These are phyloP conservation scores for Yasuhikotakia modesta DNA, from an alignment of 2,797 vertebrate genomes.

Conservation along the genomic window DNA sequence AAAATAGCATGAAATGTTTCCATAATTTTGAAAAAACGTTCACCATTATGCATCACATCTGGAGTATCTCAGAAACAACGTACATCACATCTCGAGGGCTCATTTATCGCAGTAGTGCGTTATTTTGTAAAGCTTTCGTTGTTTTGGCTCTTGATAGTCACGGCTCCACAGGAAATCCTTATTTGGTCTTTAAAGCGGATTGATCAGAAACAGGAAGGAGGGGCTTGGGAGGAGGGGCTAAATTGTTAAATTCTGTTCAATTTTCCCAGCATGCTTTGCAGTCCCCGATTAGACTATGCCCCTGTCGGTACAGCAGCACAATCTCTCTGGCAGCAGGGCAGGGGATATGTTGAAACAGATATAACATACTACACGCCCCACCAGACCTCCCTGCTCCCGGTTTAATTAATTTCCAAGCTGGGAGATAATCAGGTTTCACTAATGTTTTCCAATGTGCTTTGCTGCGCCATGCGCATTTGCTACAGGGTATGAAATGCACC, in stretches of 20 bases:
- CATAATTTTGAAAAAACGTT: conserved; percentile 26
- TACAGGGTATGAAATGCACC: conserved; percentile 69
- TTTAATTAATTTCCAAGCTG: conserved; percentile 77
- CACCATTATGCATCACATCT: conserved; percentile 33
- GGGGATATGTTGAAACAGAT: conserved; percentile 66
- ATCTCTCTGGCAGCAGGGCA: conserved; percentile 59
- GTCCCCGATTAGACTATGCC: conserved; percentile 46
- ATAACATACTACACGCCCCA: conserved; percentile 60
- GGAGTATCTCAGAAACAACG: conserved; percentile 10
- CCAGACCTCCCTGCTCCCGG: conserved; percentile 64
- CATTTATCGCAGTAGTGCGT: conserved; percentile 1
- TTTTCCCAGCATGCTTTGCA: conserved; percentile 18
- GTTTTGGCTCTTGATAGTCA: neutral
- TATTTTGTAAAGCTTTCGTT: neutral
- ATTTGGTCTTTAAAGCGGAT: conserved; percentile 14
- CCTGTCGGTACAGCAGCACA: conserved; percentile 17
- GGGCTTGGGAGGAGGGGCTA: conserved; percentile 17
- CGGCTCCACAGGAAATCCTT: conserved; percentile 31
- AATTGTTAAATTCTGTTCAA: conserved; percentile 56
- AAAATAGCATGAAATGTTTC: conserved; percentile 29
- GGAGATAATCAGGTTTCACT: conserved; percentile 79
- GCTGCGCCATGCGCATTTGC: conserved; percentile 66
- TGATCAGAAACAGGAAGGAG: neutral
- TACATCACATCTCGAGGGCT: neutral
- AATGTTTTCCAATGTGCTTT: conserved; percentile 75